Evolutionary conservation across 1,140 invertebrate species (phyloP), one percentile per base, ranked within the genome.

Genomic region (Nomia melanderi): DNA sequence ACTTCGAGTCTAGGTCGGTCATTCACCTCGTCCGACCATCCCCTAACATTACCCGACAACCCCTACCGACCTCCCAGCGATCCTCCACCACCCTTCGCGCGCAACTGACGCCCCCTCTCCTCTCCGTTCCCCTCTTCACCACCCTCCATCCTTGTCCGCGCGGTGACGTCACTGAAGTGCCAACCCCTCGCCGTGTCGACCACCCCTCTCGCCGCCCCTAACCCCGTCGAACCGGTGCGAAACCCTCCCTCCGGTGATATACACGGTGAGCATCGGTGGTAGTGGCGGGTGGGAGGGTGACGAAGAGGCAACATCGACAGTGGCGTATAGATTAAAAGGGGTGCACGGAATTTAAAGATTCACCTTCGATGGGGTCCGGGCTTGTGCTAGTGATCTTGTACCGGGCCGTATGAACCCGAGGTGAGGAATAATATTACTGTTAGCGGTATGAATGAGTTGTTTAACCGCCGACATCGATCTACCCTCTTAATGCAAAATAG

Each of bases 1-100:
- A 92, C 87, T 90, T 83, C 85, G 91, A 92, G 91, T 92, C 91
- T 92, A 92, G 91, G 92, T 92, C 92, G 92, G 92, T 91, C 92
- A 86, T 92, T 92, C 91, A 92, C 87, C 92, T 81, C 86, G 80
- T 79, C 79, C n/a, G n/a, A 83, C 81, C 86, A 82, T 86, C 83
- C 85, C 77, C 79, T 77, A 67, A 67, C 83, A 60, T 82, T 85
- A 78, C 81, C 81, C 70, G 73, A 79, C 85, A 84, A 70, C 78
- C 74, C 71, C 64, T 60, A 72, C 77, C 64, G 56, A 39, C 63
- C 60, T 70, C 67, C 77, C 60, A 36, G n/a, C 64, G 11, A 69
- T 67, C 77, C 66, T 56, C 81, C 76, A 63, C 81, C 77, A 59
- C 77, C 54, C 75, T 63, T 73, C 73, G 4, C 60, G 39, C 69